Conservation (phyloP, 2,113 vertebrate genomes). For the Trinectes maculatus region DNA sequence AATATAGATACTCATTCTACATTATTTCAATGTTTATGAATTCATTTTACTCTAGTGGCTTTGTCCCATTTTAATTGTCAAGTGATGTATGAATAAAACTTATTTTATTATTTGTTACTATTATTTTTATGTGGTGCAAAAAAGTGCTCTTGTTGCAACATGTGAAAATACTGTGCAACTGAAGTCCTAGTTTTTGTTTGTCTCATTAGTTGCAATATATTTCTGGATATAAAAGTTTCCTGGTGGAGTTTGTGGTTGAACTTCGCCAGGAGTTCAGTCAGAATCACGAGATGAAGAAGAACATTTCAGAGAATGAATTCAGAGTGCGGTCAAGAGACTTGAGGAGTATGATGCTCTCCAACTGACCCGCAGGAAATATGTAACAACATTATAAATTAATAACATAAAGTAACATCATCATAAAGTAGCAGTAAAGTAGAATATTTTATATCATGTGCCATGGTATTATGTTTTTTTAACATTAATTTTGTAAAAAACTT, state of each 20-base stretch:
- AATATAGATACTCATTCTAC: neutral
- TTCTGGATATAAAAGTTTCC: conserved; percentile 86
- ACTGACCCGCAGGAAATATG: conserved; percentile 94
- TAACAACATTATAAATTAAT: conserved; percentile 63
- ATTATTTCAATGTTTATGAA: neutral
- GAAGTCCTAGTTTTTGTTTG: conserved; percentile 5
- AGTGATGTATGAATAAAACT: too few relatives aligned
- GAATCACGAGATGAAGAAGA: conserved; percentile 98
- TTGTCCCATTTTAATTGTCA: too few relatives aligned
- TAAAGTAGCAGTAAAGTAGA: too few relatives aligned
- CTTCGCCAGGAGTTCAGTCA: conserved; percentile 93
- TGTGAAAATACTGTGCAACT: conserved; percentile 4
- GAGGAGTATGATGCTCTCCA: conserved; percentile 94
- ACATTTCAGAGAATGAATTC: conserved; percentile 95
- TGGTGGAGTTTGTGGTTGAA: conserved; percentile 91
- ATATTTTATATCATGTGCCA: too few relatives aligned
- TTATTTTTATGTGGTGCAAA: too few relatives aligned
- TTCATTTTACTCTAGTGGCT: neutral
- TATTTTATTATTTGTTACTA: conserved; percentile 1
- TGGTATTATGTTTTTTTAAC: neutral
- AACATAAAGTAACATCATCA: too few relatives aligned
- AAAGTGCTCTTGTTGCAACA: neutral
- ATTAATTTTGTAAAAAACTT: too few relatives aligned
- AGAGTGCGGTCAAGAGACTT: conserved; percentile 91
- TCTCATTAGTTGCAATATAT: conserved; percentile 72